Percentiles rank a stretch among this genome's conserved stretches.
These are phyloP conservation scores for Saxidomus purpurata DNA, from an alignment of 1,140 invertebrate species.

Conservation along the genomic window DNA sequence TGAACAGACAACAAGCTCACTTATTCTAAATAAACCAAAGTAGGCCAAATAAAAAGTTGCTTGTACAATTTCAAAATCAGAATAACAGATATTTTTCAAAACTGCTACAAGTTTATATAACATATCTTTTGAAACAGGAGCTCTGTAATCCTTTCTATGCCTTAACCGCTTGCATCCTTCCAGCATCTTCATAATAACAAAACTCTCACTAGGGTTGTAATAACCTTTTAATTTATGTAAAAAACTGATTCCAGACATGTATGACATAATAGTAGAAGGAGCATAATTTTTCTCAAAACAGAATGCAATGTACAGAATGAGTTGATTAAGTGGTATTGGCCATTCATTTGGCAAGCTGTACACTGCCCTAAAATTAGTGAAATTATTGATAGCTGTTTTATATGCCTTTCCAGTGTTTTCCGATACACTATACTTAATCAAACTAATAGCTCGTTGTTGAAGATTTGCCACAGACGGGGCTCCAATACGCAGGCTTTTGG, in stretches of 20 bases:
- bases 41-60: constrained; percentile 3
- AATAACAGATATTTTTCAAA: neutral
- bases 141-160: neutral
- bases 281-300: constrained; percentile 4
- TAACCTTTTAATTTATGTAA: neutral
- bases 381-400: neutral
- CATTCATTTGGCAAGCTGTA: neutral
- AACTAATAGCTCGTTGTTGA: no score
- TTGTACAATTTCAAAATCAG: neutral
- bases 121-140: neutral
- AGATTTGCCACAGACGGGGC: no score
- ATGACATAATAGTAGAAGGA: neutral
- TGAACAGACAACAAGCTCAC: constrained; percentile 3
- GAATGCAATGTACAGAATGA: neutral
- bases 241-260: constrained; percentile 15
- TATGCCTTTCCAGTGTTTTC: neutral
- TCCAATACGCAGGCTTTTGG: neutral
- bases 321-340: neutral
- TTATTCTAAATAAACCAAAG: constrained; percentile 22
- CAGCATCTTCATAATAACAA: constrained; percentile 28
- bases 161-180: constrained; percentile 14
- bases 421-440: neutral
- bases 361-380: neutral
- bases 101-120: neutral
- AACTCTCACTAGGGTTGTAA: neutral